phyloP scores from a whole-genome alignment of 2,888 invertebrate genomes.

The Trichopria drosophilae region DNA sequence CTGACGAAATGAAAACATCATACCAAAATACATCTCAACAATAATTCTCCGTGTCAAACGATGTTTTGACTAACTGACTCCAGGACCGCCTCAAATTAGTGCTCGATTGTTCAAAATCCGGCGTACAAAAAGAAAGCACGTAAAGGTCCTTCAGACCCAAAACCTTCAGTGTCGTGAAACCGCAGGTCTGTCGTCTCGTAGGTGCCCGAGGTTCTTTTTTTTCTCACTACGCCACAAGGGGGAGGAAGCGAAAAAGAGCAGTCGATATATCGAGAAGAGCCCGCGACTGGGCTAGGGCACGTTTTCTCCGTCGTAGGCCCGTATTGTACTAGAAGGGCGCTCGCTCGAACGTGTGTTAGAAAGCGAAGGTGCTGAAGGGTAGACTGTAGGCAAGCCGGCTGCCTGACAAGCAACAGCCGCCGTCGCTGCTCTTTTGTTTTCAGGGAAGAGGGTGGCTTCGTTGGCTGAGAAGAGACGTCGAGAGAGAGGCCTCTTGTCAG shows the following conservation, averaged over 20 bases:
- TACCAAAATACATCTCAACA: too few relatives aligned
- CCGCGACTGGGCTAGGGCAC: background rate
- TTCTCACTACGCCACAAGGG: too few relatives aligned
- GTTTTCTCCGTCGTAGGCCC: slow-evolving; percentile 10
- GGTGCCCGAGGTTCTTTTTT: too few relatives aligned
- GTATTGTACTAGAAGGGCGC: slow-evolving; percentile 12
- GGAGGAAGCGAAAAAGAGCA: background rate
- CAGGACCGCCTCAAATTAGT: too few relatives aligned
- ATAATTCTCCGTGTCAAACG: too few relatives aligned
- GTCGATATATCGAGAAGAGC: slow-evolving; percentile 6
- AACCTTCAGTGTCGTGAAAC: too few relatives aligned
- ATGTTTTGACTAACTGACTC: too few relatives aligned
- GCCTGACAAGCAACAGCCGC: slow-evolving; percentile 47
- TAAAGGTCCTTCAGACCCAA: too few relatives aligned
- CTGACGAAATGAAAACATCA: too few relatives aligned
- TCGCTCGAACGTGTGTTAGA: slow-evolving; percentile 16
- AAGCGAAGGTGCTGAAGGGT: slow-evolving; percentile 21
- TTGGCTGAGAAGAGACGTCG: slow-evolving; percentile 41
- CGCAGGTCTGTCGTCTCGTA: too few relatives aligned
- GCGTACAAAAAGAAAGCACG: too few relatives aligned
- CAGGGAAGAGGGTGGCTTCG: slow-evolving; percentile 46
- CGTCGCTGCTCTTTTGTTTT: slow-evolving; percentile 51
- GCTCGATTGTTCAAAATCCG: too few relatives aligned
- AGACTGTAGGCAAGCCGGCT: slow-evolving; percentile 24
- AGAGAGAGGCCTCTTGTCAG: background rate